A percentile compares a stretch with the other conserved stretches of the same genome.
Evolutionary conservation across 2,797 vertebrate genomes (phyloP).

Genomic region (Melanitta fusca): DNA sequence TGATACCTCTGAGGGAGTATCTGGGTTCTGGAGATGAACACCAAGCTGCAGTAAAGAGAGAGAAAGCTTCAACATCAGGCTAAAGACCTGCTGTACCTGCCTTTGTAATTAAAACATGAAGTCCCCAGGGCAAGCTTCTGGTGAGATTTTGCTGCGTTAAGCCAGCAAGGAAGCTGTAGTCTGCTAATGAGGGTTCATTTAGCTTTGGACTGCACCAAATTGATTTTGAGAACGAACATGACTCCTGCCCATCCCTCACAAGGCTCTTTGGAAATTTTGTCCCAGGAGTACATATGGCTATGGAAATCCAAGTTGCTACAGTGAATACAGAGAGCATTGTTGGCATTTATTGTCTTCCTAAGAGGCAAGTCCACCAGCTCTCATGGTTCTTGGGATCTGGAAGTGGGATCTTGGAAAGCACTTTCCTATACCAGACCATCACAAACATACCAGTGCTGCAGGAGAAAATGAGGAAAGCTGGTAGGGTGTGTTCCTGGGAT

Average conservation of each 20-base stretch:
- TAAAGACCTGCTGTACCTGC: background rate
- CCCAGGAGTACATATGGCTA: no score
- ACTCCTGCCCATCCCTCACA: background rate
- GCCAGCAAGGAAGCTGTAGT: background rate
- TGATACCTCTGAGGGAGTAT: background rate
- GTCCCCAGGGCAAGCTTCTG: background rate
- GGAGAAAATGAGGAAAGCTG: accelerated
- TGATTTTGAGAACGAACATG: background rate
- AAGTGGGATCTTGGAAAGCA: background rate
- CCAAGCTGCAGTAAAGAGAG: background rate
- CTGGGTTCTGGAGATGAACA: background rate
- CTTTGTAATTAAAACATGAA: background rate
- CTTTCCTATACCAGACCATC: background rate
- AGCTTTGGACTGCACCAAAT: accelerated
- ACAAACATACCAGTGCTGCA: background rate
- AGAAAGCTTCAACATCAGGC: background rate
- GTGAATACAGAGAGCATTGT: background rate
- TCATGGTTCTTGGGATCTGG: background rate
- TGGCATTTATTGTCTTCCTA: background rate
- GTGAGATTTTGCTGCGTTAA: background rate
- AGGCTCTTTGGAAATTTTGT: background rate
- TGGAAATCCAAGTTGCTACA: background rate
- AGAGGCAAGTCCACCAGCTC: background rate
- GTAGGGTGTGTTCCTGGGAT: accelerated
- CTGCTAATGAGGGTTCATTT: background rate